Base-by-base conservation (phyloP, 1,140 invertebrate genomes). In the Potamilus streckersoni region DNA sequence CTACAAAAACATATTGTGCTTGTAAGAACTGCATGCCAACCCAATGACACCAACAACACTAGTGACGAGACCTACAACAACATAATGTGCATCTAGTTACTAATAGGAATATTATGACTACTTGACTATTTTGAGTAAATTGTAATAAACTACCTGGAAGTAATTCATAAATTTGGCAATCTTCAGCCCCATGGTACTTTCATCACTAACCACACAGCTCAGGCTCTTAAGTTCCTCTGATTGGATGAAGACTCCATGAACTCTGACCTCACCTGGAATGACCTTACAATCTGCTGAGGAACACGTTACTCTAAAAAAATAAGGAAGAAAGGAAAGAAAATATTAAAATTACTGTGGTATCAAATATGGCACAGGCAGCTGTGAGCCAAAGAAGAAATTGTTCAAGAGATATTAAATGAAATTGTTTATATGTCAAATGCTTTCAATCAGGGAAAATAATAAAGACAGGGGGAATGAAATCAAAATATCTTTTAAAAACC, bases 111-210 rank as follows among this genome's bases (percentile, higher is more conserved):
- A 55, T 19, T 2, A 31, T 31, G 27, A 31, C 27, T 31, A 31
- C 27, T 31, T 31, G 27, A 31, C 27, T 31, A 31, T 31, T 31
- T 31, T 31, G 3, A 49, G 38, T 49, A 8, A 8, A 49, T 49
- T 31, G 38, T 11, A 49, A 49, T 6, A 49, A 49, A 49, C 4
- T 80, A 91, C 91, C 87, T 91, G 87, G 74, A 87, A 92, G 73
- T 88, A 79, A 73, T 92, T 92, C 71, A 92, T 91, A 68, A 88
- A 88, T 70, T 91, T 83, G 38, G 90, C 90, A 62, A 92, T 88
- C n/a, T 79, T 76, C 71, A 87, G 90, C 11, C 85, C 87, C n/a
- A 83, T 69, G 17, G 83, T 85, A 63, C 76, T 78, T 17, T 86
- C 83, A 80, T 88, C 81, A 76, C 81, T 81, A 66, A 84, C 74